Conservation (phyloP, 2,797 vertebrate species). For the Ceyx erithaca region DNA sequence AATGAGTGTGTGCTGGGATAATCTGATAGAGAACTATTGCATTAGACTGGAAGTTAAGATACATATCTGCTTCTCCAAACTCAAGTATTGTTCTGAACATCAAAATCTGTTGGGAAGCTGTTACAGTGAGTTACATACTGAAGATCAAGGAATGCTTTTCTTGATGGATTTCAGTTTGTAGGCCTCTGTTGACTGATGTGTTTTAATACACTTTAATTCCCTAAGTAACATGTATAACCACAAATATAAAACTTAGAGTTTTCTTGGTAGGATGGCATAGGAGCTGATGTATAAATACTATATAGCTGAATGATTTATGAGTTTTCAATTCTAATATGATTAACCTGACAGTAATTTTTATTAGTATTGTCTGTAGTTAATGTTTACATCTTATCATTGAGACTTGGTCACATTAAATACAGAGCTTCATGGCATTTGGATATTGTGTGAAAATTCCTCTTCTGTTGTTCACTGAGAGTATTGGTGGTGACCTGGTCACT, state of each 20-base stretch:
- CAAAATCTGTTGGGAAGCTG: background rate
- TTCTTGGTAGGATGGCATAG: background rate
- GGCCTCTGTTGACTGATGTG: background rate
- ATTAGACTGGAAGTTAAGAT: background rate
- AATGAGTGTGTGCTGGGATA: background rate
- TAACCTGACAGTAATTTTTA: background rate
- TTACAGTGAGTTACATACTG: background rate
- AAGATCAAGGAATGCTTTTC: background rate
- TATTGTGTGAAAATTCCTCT: background rate
- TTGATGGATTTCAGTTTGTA: background rate
- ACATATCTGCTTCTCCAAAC: background rate
- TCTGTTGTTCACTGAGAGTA: background rate
- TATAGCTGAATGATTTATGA: background rate
- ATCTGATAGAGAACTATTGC: background rate
- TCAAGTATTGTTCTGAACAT: background rate
- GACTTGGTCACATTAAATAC: background rate
- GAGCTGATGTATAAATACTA: background rate
- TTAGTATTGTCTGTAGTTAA: background rate
- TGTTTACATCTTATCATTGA: background rate
- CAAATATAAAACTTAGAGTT: background rate
- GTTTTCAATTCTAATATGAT: background rate
- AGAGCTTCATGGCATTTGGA: background rate
- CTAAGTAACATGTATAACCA: background rate
- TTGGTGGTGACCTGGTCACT: background rate
- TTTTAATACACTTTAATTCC: background rate